Evolutionary conservation across 2,113 vertebrate species (phyloP).

Genomic region (Grammomys surdaster): DNA sequence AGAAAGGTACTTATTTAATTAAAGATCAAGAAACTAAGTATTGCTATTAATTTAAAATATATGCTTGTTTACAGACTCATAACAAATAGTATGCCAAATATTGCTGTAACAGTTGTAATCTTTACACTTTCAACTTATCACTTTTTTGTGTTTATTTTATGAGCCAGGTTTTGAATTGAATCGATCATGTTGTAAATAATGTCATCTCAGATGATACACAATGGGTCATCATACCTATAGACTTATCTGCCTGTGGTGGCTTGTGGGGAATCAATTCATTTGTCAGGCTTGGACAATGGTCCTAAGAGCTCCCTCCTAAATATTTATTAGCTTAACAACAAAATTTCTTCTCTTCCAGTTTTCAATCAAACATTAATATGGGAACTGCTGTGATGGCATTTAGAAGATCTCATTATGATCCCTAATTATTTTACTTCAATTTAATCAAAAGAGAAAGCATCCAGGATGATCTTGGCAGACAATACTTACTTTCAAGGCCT

Average conservation of each 20-base stretch:
- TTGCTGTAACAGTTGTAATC: background rate
- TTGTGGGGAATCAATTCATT: background rate
- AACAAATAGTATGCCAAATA: background rate
- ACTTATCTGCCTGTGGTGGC: background rate
- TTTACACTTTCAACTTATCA: background rate
- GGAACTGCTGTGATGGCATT: background rate
- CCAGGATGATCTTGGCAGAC: background rate
- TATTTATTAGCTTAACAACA: background rate
- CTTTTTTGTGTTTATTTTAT: slow-evolving; percentile 32
- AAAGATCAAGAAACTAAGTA: background rate
- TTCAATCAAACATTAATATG: background rate
- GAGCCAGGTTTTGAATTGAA: background rate
- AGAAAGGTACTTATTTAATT: background rate
- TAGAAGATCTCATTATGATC: background rate
- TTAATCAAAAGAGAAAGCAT: background rate
- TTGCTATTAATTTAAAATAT: background rate
- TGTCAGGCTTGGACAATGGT: background rate
- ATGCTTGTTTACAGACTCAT: background rate
- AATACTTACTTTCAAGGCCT: background rate
- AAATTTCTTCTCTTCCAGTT: background rate
- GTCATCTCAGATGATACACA: background rate
- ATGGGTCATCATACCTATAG: background rate
- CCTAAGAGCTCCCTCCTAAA: background rate
- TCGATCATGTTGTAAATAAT: background rate
- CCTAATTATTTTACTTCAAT: slow-evolving; percentile 6